A percentile compares a stretch with the other conserved stretches of the same genome.
These are phyloP conservation scores for Neotoma lepida DNA, from an alignment of 2,113 vertebrate species.

Conservation along the genomic window DNA sequence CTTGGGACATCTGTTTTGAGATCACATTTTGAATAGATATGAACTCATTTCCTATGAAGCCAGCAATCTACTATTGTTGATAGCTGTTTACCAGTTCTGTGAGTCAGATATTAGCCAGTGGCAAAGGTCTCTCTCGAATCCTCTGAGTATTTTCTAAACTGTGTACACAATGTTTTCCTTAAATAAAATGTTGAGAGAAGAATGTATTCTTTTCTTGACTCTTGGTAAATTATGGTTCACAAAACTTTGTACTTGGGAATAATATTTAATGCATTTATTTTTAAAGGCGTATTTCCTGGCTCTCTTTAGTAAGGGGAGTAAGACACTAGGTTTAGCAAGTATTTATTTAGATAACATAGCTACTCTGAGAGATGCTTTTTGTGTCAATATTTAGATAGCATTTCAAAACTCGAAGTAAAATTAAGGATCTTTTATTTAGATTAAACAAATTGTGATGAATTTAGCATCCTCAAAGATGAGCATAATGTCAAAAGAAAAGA, in stretches of 20 bases:
- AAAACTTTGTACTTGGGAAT: slow-evolving; percentile 75
- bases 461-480: slow-evolving; percentile 61
- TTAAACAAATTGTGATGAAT: slow-evolving; percentile 70
- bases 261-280: slow-evolving; percentile 79
- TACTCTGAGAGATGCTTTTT: slow-evolving; percentile 75
- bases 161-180: slow-evolving; percentile 81
- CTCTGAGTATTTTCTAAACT: slow-evolving; percentile 85
- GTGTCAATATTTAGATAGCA: slow-evolving; percentile 69
- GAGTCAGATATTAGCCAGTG: slow-evolving; percentile 87
- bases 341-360: slow-evolving; percentile 80
- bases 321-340: slow-evolving; percentile 74
- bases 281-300: slow-evolving; percentile 78
- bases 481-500: slow-evolving; percentile 64
- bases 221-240: slow-evolving; percentile 74
- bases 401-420: slow-evolving; percentile 70
- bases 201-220: slow-evolving; percentile 80
- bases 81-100: slow-evolving; percentile 90
- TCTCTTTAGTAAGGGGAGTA: slow-evolving; percentile 76
- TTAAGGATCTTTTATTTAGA: slow-evolving; percentile 73
- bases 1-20: slow-evolving; percentile 92
- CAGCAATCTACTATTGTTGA: slow-evolving; percentile 90
- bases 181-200: slow-evolving; percentile 83
- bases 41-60: slow-evolving; percentile 92
- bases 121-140: slow-evolving; percentile 87
- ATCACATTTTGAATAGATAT: slow-evolving; percentile 91